Percentiles rank a stretch among this genome's conserved stretches.
phyloP scores from a whole-genome alignment of 2,797 vertebrate genomes.

The Anguilla obscura region DNA sequence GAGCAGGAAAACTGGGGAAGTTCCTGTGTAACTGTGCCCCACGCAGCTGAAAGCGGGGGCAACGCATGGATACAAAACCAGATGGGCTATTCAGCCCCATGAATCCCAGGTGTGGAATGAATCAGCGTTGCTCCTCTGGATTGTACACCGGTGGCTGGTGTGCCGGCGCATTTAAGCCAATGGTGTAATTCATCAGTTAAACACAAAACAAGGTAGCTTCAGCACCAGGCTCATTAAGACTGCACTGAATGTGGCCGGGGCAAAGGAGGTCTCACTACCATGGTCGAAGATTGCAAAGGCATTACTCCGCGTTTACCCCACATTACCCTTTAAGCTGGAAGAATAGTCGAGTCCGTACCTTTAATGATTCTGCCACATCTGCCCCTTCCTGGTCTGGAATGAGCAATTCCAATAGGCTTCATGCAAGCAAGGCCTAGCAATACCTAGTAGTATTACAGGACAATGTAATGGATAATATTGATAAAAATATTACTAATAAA shows the following conservation, averaged over 20 bases:
- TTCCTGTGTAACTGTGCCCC: constrained; percentile 33
- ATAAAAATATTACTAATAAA: background rate
- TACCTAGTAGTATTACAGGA: background rate
- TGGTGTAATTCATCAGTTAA: constrained; percentile 34
- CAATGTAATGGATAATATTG: background rate
- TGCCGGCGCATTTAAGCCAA: constrained; percentile 20
- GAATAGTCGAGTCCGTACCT: too few relatives aligned
- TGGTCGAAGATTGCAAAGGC: background rate
- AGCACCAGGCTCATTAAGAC: constrained; percentile 41
- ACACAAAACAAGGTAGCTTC: constrained; percentile 11
- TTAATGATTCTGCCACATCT: background rate
- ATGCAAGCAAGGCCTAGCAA: background rate
- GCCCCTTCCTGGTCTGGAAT: background rate
- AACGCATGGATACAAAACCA: constrained; percentile 52
- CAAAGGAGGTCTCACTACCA: constrained; percentile 17
- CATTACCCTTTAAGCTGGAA: background rate
- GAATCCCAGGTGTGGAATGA: constrained; percentile 52
- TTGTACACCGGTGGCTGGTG: constrained; percentile 37
- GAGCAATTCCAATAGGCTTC: background rate
- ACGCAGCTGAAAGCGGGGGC: constrained; percentile 44
- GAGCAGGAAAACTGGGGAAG: constrained; percentile 34
- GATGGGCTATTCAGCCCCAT: constrained; percentile 46
- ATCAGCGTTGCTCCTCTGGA: constrained; percentile 37
- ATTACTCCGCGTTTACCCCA: background rate
- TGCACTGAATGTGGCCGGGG: constrained; percentile 38